Base-by-base conservation (phyloP, 2,797 vertebrate species). In the Coranthus polyacanthus region DNA sequence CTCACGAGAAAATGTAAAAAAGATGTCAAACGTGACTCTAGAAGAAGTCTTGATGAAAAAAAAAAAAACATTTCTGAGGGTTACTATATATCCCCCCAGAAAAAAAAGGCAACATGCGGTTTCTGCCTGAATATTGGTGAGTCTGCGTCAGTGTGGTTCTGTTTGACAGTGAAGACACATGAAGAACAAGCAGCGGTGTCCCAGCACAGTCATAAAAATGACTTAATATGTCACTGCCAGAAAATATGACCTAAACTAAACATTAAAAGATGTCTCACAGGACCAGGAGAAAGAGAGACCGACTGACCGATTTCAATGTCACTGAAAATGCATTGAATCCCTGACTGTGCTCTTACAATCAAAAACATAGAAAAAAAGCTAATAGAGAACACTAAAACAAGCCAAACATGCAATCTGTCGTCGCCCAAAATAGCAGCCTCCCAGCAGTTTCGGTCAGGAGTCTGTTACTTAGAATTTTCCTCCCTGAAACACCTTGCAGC, bases 401-500 rank as follows among this genome's bases (percentile, higher is more conserved):
- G 46, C 10, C 47, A 44, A 29, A 60, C 7, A 55, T 54, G 1
- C 36, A 3, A 22, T 64, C 61, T 6, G 9, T 24, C 37, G 15
- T 17, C 15, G 26, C 3, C 17, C 12, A 53, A 53, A 76, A 69
- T 43, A 79, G 16, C 58, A 60, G 12, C 37, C 7, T 16, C 24
- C 20, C 45, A 36, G 39, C 29, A 52, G 51, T 69, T 58, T 63
- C 26, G 24, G n/a, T 65, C 9, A 5, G 56, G 51, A 79, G 50
- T 45, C 36, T 62, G 22, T 76, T 75, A 6, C 26, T 62, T 37
- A 34, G 58, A 72, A 45, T 68, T 61, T 68, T 51, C 52, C 61
- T 69, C 60, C 26, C 8, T 72, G 39, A 71, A 69, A 74, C 86
- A 85, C 68, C 77, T 77, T 49, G 61, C 79, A 79, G 86, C 76